Percentiles rank a stretch among this genome's conserved stretches.
Conservation (phyloP, 2,888 invertebrate genomes). For the Trileptium ribeirensis region DNA sequence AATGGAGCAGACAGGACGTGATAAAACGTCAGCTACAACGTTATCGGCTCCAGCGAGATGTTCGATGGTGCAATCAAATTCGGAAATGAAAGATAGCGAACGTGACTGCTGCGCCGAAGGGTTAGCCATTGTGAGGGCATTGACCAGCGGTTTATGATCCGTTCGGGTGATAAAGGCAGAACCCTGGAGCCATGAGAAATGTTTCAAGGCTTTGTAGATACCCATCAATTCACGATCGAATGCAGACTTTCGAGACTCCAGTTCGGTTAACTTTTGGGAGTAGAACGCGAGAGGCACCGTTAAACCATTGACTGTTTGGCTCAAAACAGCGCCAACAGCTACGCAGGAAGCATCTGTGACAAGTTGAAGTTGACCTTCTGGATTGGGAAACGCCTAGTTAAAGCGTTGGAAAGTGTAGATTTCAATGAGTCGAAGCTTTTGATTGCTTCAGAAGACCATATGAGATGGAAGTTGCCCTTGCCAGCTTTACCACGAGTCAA, state of each 20-base stretch:
- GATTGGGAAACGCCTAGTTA: no score
- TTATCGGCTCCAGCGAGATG: not conserved
- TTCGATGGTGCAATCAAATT: not conserved
- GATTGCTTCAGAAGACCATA: no score
- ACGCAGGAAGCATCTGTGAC: not conserved
- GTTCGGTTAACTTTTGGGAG: slow-evolving; percentile 1
- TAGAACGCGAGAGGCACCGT: not conserved
- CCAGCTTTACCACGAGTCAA: no score
- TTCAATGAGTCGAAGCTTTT: no score
- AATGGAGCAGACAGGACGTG: not conserved
- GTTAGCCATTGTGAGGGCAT: not conserved
- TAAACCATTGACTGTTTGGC: not conserved
- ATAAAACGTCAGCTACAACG: no score
- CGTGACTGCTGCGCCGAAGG: not conserved
- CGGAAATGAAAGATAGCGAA: not conserved
- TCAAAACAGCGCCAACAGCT: slow-evolving; percentile 3
- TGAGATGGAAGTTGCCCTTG: no score
- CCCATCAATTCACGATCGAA: not conserved
- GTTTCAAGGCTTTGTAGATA: not conserved
- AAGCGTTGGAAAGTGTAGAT: not conserved
- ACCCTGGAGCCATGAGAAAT: not conserved
- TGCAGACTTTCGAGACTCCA: not conserved
- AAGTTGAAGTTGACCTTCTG: no score
- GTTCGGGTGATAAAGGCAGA: not conserved
- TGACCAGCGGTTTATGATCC: slow-evolving; percentile 1